phyloP scores from a whole-genome alignment of 2,888 invertebrate species.

The Pristionchus fissidentatus region DNA sequence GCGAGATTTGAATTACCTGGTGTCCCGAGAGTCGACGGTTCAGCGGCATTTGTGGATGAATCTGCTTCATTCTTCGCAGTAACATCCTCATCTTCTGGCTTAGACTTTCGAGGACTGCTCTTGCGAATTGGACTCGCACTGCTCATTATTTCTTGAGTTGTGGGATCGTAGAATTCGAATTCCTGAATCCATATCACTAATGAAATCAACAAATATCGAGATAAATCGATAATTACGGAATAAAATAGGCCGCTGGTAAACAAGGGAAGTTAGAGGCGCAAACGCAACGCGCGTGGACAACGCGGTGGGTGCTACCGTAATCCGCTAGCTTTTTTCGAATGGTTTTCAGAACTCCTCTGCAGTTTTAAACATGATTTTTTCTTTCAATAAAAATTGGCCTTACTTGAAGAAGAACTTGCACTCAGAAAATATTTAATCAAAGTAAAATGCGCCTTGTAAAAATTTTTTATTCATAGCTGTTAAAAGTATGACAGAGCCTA shows the following conservation, averaged over 20 bases:
- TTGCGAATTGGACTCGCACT: background rate
- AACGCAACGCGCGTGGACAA: background rate
- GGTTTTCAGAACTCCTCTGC: too few relatives aligned
- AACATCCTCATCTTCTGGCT: background rate
- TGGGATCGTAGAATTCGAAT: background rate
- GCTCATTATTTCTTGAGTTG: background rate
- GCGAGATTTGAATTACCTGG: slow-evolving; percentile 32
- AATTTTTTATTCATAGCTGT: too few relatives aligned
- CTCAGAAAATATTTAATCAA: too few relatives aligned
- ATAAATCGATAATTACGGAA: slow-evolving; percentile 1
- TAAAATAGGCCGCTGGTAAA: background rate
- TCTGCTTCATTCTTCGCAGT: background rate
- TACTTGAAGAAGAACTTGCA: too few relatives aligned
- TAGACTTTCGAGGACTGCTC: slow-evolving; percentile 4
- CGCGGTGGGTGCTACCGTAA: too few relatives aligned
- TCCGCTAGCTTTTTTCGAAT: too few relatives aligned
- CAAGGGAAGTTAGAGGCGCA: background rate
- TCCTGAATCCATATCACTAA: background rate
- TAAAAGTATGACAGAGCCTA: too few relatives aligned
- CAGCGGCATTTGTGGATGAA: background rate
- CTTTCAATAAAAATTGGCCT: too few relatives aligned
- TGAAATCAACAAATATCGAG: background rate
- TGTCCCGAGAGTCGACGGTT: background rate
- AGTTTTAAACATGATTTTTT: too few relatives aligned
- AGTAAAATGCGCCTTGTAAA: too few relatives aligned